phyloP scores from a whole-genome alignment of 2,797 vertebrate genomes.

The Sebastes dallii region DNA sequence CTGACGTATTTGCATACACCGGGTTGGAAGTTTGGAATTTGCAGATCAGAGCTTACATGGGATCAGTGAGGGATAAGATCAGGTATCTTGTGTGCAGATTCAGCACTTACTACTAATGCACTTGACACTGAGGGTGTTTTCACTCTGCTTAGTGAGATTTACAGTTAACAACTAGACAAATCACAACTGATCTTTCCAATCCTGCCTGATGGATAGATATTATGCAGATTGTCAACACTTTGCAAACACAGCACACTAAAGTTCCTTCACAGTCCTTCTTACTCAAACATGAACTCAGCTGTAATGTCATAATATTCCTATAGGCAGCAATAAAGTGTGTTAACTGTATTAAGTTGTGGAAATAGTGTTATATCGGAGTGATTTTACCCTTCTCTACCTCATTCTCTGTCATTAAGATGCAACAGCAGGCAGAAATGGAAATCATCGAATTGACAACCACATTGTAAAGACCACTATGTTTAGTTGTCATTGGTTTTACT shows the following conservation, averaged over 20 bases:
- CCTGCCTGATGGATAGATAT: constrained; percentile 12
- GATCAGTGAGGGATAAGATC: constrained; percentile 26
- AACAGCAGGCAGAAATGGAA: background rate
- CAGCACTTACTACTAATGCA: constrained; percentile 42
- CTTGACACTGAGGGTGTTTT: constrained; percentile 18
- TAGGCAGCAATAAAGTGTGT: background rate
- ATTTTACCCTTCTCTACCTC: background rate
- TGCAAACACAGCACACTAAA: background rate
- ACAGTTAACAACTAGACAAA: constrained; percentile 25
- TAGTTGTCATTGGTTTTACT: background rate
- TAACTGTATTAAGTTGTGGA: background rate
- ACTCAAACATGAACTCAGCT: background rate
- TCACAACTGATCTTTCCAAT: constrained; percentile 33
- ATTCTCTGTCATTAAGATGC: background rate
- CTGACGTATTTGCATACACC: constrained; percentile 11
- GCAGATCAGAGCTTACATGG: constrained; percentile 29
- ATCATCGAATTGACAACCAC: background rate
- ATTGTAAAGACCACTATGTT: background rate
- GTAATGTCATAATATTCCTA: background rate
- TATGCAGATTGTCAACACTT: constrained; percentile 15
- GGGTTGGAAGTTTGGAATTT: constrained; percentile 17
- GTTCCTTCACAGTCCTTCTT: background rate
- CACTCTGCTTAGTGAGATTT: constrained; percentile 32
- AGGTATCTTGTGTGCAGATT: constrained; percentile 28
- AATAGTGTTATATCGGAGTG: background rate